Percentiles rank a stretch among this genome's conserved stretches.
Conservation (phyloP, 2,113 vertebrate genomes). For the Pterocles gutturalis region DNA sequence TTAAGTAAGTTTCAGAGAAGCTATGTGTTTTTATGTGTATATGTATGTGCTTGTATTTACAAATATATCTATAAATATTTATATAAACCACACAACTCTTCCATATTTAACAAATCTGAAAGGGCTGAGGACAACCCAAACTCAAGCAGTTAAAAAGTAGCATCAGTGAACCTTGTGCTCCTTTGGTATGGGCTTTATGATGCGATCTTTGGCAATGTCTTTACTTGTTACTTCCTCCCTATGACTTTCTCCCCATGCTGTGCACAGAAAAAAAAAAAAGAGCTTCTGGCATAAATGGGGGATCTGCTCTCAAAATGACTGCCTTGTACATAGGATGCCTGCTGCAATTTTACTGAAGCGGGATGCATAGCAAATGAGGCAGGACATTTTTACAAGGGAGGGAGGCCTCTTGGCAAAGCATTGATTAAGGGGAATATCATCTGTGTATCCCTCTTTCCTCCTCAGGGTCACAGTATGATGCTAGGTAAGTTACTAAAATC, state of each 20-base stretch:
- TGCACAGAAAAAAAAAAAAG: not conserved
- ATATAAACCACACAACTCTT: not conserved
- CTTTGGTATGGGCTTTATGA: not conserved
- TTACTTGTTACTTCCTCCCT: not conserved
- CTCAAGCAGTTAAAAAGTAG: not conserved
- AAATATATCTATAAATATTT: not conserved
- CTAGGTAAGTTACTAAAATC: not conserved
- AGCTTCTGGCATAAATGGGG: not conserved
- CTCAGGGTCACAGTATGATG: not conserved
- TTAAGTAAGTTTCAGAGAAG: constrained; percentile 45
- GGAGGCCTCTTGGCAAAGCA: not conserved
- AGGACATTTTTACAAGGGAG: not conserved
- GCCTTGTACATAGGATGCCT: not conserved
- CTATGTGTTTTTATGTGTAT: not conserved
- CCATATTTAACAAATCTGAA: not conserved
- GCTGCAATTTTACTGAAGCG: not conserved
- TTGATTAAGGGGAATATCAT: not conserved
- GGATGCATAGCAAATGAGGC: accelerated
- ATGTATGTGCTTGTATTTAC: not conserved
- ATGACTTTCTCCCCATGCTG: not conserved
- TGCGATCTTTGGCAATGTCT: not conserved
- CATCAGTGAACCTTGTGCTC: not conserved
- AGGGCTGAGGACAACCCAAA: not conserved
- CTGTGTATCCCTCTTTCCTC: not conserved
- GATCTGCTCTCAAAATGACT: not conserved